phyloP scores from a whole-genome alignment of 2,888 invertebrate genomes.

The Dugesia japonica region DNA sequence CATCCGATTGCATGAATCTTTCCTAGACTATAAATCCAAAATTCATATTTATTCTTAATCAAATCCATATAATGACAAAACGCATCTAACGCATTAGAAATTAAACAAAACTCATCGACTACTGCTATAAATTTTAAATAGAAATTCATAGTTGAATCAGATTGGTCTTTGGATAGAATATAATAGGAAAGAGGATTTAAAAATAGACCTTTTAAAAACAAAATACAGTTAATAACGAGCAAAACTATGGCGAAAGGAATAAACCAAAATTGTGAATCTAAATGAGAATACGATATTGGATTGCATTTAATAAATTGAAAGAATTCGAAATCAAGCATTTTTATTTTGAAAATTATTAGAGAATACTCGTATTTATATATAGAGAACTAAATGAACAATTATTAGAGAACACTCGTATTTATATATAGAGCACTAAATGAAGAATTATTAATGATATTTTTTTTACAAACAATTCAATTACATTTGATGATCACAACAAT shows the following conservation, averaged over 20 bases:
- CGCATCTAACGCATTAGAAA: background rate
- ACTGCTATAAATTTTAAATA: background rate
- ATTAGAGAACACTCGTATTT: too few relatives aligned
- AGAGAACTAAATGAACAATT: too few relatives aligned
- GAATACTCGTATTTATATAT: too few relatives aligned
- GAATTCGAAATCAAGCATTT: background rate
- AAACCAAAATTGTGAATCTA: background rate
- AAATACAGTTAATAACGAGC: background rate
- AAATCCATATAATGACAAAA: conserved; percentile 15
- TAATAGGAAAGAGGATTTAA: background rate
- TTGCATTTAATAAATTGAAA: background rate
- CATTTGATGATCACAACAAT: too few relatives aligned
- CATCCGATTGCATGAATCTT: background rate
- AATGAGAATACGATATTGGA: background rate
- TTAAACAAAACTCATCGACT: background rate
- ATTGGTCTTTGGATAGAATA: background rate
- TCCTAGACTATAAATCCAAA: background rate
- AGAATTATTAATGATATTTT: too few relatives aligned
- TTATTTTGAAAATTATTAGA: too few relatives aligned
- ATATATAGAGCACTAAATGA: too few relatives aligned
- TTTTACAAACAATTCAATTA: too few relatives aligned
- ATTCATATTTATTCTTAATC: background rate
- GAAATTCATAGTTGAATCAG: background rate
- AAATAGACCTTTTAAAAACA: background rate
- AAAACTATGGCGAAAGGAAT: background rate